Conservation (phyloP, 2,113 vertebrate genomes). For the Lophochroa leadbeateri region DNA sequence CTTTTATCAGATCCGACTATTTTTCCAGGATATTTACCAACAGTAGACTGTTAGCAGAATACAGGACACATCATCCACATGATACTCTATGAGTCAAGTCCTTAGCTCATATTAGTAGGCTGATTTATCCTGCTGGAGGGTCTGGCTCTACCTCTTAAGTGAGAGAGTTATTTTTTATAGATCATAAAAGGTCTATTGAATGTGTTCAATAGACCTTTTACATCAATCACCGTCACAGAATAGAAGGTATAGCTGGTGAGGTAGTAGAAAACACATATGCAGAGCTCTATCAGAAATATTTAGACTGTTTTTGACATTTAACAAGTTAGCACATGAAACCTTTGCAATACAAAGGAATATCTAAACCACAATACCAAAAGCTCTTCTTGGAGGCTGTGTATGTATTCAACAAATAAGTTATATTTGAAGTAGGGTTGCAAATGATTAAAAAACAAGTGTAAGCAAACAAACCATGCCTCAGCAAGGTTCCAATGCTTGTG, state of each 20-base stretch:
- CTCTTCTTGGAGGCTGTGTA: background rate
- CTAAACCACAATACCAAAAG: background rate
- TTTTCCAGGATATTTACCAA: background rate
- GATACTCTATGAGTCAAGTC: background rate
- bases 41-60: background rate
- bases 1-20: background rate
- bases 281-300: background rate
- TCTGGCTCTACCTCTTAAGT: background rate
- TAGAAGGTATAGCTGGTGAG: background rate
- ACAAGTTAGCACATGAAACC: background rate
- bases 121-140: background rate
- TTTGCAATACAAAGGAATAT: background rate
- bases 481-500: background rate
- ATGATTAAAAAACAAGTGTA: background rate
- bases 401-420: background rate
- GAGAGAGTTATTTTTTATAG: background rate
- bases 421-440: background rate
- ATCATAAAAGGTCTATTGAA: background rate
- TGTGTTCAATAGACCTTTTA: background rate
- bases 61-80: background rate
- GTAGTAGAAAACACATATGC: background rate
- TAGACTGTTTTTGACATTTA: background rate
- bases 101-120: background rate
- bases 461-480: background rate
- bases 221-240: background rate